Conservation (phyloP, 2,113 vertebrate species). For the Accipiter cooperii region DNA sequence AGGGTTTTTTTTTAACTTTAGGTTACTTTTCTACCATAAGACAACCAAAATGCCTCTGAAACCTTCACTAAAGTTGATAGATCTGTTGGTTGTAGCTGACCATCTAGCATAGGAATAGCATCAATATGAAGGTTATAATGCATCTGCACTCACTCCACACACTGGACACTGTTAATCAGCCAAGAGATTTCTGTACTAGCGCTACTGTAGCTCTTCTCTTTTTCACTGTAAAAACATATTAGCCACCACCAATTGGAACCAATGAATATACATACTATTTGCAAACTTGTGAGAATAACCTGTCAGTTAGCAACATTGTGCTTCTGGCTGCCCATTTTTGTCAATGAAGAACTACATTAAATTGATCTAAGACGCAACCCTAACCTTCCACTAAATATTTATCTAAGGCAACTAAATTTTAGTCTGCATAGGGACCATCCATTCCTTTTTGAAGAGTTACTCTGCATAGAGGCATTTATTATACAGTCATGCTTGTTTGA, state of each 20-base stretch:
- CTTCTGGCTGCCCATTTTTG: neutral
- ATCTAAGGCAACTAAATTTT: neutral
- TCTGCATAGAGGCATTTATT: neutral
- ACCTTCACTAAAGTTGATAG: neutral
- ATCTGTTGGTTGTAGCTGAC: neutral
- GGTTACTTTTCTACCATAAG: neutral
- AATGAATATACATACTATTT: neutral
- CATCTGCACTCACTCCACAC: neutral
- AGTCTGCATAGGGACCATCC: neutral
- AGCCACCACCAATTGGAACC: neutral
- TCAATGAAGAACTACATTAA: neutral
- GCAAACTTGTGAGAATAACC: neutral
- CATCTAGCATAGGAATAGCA: neutral
- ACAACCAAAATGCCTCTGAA: neutral
- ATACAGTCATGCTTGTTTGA: neutral
- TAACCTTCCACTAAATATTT: neutral
- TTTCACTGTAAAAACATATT: neutral
- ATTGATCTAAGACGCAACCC: neutral
- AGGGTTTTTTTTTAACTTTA: neutral
- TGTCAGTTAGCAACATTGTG: neutral
- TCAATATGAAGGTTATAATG: neutral
- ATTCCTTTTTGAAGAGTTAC: neutral
- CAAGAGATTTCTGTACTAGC: neutral
- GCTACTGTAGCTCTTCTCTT: neutral
- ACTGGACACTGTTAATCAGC: neutral